Conservation (phyloP, 2,888 invertebrate genomes). For the Chironomus riparius region DNA sequence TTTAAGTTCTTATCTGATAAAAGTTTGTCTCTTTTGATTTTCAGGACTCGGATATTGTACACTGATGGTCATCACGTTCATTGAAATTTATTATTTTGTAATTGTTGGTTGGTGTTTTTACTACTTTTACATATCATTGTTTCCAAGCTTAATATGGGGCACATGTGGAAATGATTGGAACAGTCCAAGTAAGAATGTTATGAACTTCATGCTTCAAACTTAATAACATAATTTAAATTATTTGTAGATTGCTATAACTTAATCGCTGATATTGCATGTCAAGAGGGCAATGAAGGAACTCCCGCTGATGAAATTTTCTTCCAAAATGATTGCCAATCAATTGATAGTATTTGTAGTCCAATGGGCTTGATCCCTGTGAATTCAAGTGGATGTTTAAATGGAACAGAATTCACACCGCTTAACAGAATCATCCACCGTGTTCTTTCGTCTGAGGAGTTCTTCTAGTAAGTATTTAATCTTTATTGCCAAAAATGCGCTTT, state of each 20-base stretch:
- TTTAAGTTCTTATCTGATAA: no score
- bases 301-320: constrained; percentile 46
- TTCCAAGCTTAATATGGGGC: constrained; percentile 56
- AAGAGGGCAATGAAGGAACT: constrained; percentile 38
- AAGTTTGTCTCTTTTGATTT: no score
- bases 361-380: constrained; percentile 41
- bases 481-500: no score
- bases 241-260: constrained; percentile 55
- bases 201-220: constrained; percentile 29
- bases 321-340: constrained; percentile 31
- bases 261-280: constrained; percentile 48
- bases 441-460: constrained; percentile 58
- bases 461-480: constrained; percentile 47
- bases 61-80: constrained; percentile 58
- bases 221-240: neutral
- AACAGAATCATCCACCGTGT: constrained; percentile 47
- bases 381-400: constrained; percentile 44
- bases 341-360: neutral
- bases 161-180: constrained; percentile 56
- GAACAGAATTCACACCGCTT: constrained; percentile 41
- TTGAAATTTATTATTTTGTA: constrained; percentile 71
- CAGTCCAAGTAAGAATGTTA: constrained; percentile 46
- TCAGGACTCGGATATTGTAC: constrained; percentile 50
- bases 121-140: constrained; percentile 62
- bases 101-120: constrained; percentile 69